These are phyloP conservation scores for Enteromius anoplus DNA, from an alignment of 2,797 vertebrate species.

Conservation along the genomic window DNA sequence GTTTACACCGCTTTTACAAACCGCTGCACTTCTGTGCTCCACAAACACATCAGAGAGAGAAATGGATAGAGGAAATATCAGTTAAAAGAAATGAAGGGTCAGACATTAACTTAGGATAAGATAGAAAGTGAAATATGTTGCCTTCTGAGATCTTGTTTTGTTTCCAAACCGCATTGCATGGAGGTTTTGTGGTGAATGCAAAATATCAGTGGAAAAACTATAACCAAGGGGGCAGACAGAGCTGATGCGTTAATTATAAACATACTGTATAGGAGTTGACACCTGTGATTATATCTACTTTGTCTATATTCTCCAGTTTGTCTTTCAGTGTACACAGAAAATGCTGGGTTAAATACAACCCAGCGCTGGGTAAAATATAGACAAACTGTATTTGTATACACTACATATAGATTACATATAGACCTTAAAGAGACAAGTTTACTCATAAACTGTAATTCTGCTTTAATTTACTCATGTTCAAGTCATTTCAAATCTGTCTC, in stretches of 20 bases:
- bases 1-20: slow-evolving; percentile 64
- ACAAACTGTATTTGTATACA: too few relatives aligned
- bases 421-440: too few relatives aligned
- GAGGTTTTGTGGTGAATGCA: background rate
- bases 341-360: too few relatives aligned
- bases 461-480: too few relatives aligned
- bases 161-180: background rate
- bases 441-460: too few relatives aligned
- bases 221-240: background rate
- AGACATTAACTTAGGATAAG: slow-evolving; percentile 1
- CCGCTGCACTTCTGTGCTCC: slow-evolving; percentile 4
- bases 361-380: too few relatives aligned
- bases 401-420: too few relatives aligned
- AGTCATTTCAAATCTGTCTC: too few relatives aligned
- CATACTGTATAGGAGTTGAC: background rate
- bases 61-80: slow-evolving; percentile 2
- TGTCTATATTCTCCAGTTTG: background rate
- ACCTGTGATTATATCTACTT: background rate
- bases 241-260: background rate
- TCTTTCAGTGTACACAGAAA: background rate
- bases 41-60: slow-evolving; percentile 19
- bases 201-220: background rate
- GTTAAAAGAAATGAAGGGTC: slow-evolving; percentile 1
- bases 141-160: background rate
- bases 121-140: background rate